Base-by-base conservation (phyloP, 2,797 vertebrate species). In the Alouatta caraya region DNA sequence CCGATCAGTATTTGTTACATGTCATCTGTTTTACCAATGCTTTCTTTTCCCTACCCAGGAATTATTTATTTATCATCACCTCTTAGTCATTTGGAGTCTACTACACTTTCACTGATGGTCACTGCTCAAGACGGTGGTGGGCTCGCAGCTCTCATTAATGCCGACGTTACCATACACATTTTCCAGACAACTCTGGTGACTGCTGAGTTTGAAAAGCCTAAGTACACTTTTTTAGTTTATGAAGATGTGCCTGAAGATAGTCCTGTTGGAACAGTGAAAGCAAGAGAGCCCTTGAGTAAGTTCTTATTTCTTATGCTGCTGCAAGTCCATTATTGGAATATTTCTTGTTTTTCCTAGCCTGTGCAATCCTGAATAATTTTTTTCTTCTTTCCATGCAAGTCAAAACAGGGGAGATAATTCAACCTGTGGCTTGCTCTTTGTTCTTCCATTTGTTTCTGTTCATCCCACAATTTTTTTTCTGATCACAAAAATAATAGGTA, bases 41-140 rank as follows among this genome's bases (percentile, higher is more conserved):
- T 93, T 85, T 46, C 7, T 91, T 96, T 97, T 15, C 92, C 7
- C 80, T 28, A 33, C 2, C 85, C 88, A 99, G 99, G 99, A 96
- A 98, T 98, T 97, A 98, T 99, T 96, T 99, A 99, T 97, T 98
- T 99, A 88, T 98, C 98, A 86, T 99, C 99, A 86, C 19, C 98
- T 61, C 98, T 99, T 88, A 98, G 98, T 88, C 99, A 99, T 39
- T 94, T 99, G 98, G 98, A 98, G 21, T 98, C 5, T 19, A 98
- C 98, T 90, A 99, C 97, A 0, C 94, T 99, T 28, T 98, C 98
- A 44, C 98, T 99, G 93, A 98, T 96, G 8, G 96, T 99, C 94
- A 98, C 98, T n/a, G 99, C 99, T 0, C 97, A 33, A 79, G 99
- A 99, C 3, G 99, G 99, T 2, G 99, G 98, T 3, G 99, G 99